These are phyloP conservation scores for Mesembrinibis cayennensis DNA, from an alignment of 2,113 vertebrate species.

Conservation along the genomic window DNA sequence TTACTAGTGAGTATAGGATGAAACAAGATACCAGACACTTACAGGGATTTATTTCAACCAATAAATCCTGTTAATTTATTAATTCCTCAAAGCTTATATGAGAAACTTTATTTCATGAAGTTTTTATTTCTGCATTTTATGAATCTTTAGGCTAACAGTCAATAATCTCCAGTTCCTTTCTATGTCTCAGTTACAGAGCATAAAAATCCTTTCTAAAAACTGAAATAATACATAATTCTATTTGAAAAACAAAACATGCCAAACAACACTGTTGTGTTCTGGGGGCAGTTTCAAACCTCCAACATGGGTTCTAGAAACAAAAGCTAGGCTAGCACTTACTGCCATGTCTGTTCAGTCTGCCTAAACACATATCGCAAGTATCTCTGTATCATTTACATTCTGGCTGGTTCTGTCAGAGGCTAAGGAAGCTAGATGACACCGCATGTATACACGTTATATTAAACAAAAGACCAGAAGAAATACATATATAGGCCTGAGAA, in stretches of 20 bases:
- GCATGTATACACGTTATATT: neutral
- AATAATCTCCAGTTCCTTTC: neutral
- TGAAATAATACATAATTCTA: neutral
- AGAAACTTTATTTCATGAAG: neutral
- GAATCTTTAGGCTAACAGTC: neutral
- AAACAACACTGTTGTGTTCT: neutral
- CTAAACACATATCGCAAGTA: fast-evolving
- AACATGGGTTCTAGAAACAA: neutral
- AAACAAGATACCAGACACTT: constrained; percentile 21
- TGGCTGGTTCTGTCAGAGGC: neutral
- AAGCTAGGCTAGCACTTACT: neutral
- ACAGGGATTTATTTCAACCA: neutral
- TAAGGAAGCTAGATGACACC: neutral
- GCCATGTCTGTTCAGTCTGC: neutral
- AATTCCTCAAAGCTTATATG: neutral
- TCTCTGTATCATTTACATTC: neutral
- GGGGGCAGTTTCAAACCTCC: neutral
- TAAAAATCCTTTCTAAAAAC: neutral
- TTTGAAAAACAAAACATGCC: neutral
- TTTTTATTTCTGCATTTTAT: constrained; percentile 27
- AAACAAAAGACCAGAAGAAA: neutral
- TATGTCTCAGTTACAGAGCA: neutral
- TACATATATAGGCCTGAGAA: fast-evolving
- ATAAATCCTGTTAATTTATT: constrained; percentile 35
- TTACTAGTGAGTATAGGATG: constrained; percentile 1